Base-by-base conservation (phyloP, 1,140 invertebrate genomes). In the Holotrichia oblita region DNA sequence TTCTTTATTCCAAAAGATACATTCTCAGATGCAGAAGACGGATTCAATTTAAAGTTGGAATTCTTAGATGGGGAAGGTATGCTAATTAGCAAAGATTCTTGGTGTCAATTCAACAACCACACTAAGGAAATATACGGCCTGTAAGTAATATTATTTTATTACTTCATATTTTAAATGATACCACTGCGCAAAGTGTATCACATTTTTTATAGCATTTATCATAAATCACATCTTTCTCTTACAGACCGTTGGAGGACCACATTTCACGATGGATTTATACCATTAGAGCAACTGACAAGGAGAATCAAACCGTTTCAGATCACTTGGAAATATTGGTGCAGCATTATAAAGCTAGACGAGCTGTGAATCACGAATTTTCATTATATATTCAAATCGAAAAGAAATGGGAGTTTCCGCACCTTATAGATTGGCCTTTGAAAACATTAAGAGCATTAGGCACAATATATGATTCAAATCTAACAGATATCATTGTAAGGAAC, bases 11-110 rank as follows among this genome's bases (percentile, higher is more conserved):
- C 96, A 0, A 87, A 90, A 2, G 91, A 96, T 81, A 93, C 94
- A 4, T 98, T 98, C 87, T 90, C 87, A 59, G 96, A 98, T 87
- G 83, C 89, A 2, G 96, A 98, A 85, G 96, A 98, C 85, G 95
- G 95, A 34, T 90, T 91, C 77, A 95, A 96, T 64, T 90, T 93
- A 20, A 91, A 92, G 0, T 89, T 97, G 78, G 91, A 91, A 40
- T 90, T 98, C 73, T 91, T 96, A 79, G 90, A 93, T 81, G 89
- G 90, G 3, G 88, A 92, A 80, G 92, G 91, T 6, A 89, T 89
- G 64, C 89, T 91, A 6, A 86, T 96, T 17, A 91, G 92, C 78
- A 86, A 89, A 73, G 90, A 89, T 76, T 94, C 93, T 14, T 97
- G 96, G 96, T 90, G 97, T 78, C 94, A 96, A 83, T 97, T 97